phyloP scores from a whole-genome alignment of 1,140 invertebrate species.

The Drosophila bifasciata region DNA sequence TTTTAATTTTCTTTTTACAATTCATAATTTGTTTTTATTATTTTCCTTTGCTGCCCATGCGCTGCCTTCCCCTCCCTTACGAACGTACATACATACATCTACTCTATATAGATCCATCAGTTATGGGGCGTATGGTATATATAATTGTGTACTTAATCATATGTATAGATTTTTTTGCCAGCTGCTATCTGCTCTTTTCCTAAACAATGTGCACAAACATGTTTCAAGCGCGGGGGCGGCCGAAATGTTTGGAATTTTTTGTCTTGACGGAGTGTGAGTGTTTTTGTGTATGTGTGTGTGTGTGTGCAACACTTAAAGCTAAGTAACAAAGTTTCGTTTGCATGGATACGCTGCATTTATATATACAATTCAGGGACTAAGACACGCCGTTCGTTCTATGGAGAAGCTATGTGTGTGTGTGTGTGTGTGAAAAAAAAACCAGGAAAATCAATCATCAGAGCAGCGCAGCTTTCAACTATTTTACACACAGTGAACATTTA shows the following conservation, averaged over 20 bases:
- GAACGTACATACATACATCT: slow-evolving; percentile 43
- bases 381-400: slow-evolving; percentile 55
- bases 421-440: slow-evolving; percentile 9
- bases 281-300: no score
- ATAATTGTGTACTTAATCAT: slow-evolving; percentile 42
- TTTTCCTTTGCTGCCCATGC: slow-evolving; percentile 41
- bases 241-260: slow-evolving; percentile 38
- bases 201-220: slow-evolving; percentile 47
- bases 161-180: slow-evolving; percentile 39
- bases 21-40: slow-evolving; percentile 46
- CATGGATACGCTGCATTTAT: slow-evolving; percentile 20
- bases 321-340: slow-evolving; percentile 72
- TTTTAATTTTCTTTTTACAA: slow-evolving; percentile 67
- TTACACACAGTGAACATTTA: slow-evolving; percentile 49
- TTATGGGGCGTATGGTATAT: slow-evolving; percentile 40
- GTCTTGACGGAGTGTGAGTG: slow-evolving; percentile 60
- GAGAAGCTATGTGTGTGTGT: slow-evolving; percentile 14
- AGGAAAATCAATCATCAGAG: slow-evolving; percentile 13
- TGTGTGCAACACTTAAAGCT: slow-evolving; percentile 76
- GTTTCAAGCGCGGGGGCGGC: slow-evolving; percentile 31
- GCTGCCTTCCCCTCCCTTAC: slow-evolving; percentile 42
- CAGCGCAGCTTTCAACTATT: slow-evolving; percentile 48
- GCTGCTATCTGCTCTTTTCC: slow-evolving; percentile 22
- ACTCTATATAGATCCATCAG: slow-evolving; percentile 56
- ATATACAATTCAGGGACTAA: slow-evolving; percentile 54